Conservation (phyloP, 2,888 invertebrate species). For the Andrena trimmerana region DNA sequence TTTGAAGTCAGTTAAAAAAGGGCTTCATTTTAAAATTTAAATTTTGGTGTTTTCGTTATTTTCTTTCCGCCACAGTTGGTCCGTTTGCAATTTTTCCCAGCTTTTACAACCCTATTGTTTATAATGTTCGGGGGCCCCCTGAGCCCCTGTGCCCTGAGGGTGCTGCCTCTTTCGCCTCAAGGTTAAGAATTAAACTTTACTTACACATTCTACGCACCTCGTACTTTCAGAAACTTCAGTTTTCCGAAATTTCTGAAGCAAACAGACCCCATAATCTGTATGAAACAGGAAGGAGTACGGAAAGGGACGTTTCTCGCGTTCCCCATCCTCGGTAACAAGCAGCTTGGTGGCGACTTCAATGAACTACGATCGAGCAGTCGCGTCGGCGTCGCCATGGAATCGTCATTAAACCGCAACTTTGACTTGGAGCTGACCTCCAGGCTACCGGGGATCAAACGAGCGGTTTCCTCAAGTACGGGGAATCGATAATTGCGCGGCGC, state of each 20-base stretch:
- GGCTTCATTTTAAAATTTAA: too few species aligned
- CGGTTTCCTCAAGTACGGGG: slow-evolving; percentile 11
- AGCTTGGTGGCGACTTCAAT: not conserved
- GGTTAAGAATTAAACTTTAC: too few species aligned
- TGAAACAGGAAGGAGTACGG: not conserved
- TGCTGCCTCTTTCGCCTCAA: too few species aligned
- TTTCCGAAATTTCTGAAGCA: not conserved
- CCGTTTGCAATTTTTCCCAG: too few species aligned
- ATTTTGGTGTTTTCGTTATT: too few species aligned
- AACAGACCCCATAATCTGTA: slow-evolving; percentile 6
- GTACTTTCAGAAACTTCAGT: not conserved
- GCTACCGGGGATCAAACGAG: slow-evolving; percentile 36
- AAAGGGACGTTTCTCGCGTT: not conserved
- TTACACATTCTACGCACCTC: not conserved
- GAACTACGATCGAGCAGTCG: slow-evolving; percentile 20
- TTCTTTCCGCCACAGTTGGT: too few species aligned
- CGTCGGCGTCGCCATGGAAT: slow-evolving; percentile 6
- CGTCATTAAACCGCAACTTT: slow-evolving; percentile 47
- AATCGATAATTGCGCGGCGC: slow-evolving; percentile 49
- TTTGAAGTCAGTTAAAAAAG: too few species aligned
- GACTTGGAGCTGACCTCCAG: slow-evolving; percentile 5
- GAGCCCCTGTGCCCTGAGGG: too few species aligned
- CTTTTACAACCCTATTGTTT: too few species aligned
- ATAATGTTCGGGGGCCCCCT: too few species aligned
- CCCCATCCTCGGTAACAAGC: slow-evolving; percentile 24